These are phyloP conservation scores for Maconellicoccus hirsutus DNA, from an alignment of 1,140 invertebrate species.

Conservation along the genomic window DNA sequence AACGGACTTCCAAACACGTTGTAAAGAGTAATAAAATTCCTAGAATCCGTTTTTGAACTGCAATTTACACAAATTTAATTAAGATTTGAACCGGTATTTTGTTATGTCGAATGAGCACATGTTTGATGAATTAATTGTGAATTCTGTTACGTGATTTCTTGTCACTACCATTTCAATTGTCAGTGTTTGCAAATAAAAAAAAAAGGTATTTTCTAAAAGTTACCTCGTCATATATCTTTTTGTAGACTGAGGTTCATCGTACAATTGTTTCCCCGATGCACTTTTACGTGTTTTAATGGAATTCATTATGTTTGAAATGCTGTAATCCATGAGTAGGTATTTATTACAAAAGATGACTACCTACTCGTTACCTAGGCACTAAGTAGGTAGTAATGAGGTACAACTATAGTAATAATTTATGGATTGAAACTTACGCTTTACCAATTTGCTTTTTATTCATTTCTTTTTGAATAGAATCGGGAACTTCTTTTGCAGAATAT, in stretches of 20 bases:
- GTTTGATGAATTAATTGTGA: background rate
- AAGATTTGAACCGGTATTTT: background rate
- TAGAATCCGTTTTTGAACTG: background rate
- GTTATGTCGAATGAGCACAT: background rate
- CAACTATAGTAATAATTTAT: too few relatives aligned
- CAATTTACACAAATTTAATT: background rate
- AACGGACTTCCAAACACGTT: background rate
- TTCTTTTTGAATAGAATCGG: background rate
- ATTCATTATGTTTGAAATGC: background rate
- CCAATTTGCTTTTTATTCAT: constrained; percentile 2
- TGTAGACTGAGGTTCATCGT: background rate
- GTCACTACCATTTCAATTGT: background rate
- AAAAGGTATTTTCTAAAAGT: background rate
- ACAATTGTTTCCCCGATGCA: background rate
- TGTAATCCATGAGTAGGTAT: too few relatives aligned
- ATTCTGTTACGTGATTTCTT: background rate
- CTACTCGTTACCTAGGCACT: too few relatives aligned
- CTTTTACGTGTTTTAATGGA: background rate
- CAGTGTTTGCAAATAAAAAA: background rate
- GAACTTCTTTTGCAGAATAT: background rate
- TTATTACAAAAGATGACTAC: too few relatives aligned
- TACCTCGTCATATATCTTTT: background rate
- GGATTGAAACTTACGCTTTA: constrained; percentile 15
- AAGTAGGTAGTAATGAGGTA: too few relatives aligned
- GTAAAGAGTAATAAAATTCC: background rate